Conservation (phyloP, 1,140 invertebrate species). For the Panulirus ornatus region DNA sequence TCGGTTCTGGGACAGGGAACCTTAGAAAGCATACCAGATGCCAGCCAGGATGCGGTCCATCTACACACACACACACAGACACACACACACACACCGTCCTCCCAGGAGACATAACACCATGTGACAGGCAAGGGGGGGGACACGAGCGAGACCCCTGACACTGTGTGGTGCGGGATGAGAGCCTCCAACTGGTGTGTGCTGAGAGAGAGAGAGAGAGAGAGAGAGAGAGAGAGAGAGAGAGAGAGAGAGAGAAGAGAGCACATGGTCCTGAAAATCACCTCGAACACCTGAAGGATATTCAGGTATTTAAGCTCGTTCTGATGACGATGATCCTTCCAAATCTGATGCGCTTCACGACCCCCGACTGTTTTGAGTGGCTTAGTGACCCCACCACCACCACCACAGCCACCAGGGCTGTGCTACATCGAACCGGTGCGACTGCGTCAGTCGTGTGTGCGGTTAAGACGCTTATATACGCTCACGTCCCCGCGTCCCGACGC, state of each 20-base stretch:
- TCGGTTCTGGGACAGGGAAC: too few species aligned
- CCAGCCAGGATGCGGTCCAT: neutral
- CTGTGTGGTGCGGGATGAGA: too few species aligned
- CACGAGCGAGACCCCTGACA: neutral
- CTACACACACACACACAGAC: neutral
- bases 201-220: slow-evolving; percentile 18
- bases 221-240: slow-evolving; percentile 7
- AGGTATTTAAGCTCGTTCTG: neutral
- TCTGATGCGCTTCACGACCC: neutral
- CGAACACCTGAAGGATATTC: neutral
- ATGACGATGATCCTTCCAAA: neutral
- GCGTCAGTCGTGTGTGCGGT: neutral
- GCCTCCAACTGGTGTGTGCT: too few species aligned
- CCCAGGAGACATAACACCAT: neutral
- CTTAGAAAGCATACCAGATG: neutral
- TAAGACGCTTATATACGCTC: too few species aligned
- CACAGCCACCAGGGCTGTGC: neutral
- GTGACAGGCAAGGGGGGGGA: neutral
- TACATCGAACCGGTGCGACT: neutral
- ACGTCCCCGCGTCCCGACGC: too few species aligned
- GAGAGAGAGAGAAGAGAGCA: neutral
- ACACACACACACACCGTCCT: neutral
- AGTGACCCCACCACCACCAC: neutral
- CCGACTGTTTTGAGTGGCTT: neutral
- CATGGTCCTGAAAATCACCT: neutral